A percentile compares a stretch with the other conserved stretches of the same genome.
Conservation (phyloP, 2,888 invertebrate species). For the Tipula confusa region DNA sequence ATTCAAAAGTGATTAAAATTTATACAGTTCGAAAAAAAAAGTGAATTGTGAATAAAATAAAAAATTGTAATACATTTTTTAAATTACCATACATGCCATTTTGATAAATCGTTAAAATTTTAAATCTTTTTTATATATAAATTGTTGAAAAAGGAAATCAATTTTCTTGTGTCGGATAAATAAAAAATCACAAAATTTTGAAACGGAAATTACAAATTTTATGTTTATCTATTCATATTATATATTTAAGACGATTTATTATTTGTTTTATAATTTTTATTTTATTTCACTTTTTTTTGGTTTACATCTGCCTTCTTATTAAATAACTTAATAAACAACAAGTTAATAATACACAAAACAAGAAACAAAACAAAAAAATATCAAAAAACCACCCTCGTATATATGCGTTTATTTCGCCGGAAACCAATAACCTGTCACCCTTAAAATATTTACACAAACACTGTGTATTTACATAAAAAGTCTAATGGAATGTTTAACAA, state of each 20-base stretch:
- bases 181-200: background rate
- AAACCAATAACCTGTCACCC: constrained; percentile 25
- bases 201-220: constrained; percentile 20
- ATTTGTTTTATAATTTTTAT: background rate
- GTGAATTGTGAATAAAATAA: background rate
- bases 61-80: background rate
- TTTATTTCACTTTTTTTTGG: background rate
- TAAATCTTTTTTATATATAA: background rate
- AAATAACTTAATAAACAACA: constrained; percentile 20
- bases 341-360: background rate
- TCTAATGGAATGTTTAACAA: constrained; percentile 9
- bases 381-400: background rate
- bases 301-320: background rate
- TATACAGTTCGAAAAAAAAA: background rate
- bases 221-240: background rate
- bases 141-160: background rate
- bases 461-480: constrained; percentile 12
- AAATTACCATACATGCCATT: background rate
- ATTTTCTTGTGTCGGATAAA: background rate
- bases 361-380: too few relatives aligned
- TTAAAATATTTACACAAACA: constrained; percentile 20
- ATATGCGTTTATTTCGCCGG: constrained; percentile 15
- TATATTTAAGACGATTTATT: background rate
- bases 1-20: background rate
- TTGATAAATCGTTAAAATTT: background rate